phyloP scores from a whole-genome alignment of 2,113 vertebrate genomes.

The Tinamus guttatus region DNA sequence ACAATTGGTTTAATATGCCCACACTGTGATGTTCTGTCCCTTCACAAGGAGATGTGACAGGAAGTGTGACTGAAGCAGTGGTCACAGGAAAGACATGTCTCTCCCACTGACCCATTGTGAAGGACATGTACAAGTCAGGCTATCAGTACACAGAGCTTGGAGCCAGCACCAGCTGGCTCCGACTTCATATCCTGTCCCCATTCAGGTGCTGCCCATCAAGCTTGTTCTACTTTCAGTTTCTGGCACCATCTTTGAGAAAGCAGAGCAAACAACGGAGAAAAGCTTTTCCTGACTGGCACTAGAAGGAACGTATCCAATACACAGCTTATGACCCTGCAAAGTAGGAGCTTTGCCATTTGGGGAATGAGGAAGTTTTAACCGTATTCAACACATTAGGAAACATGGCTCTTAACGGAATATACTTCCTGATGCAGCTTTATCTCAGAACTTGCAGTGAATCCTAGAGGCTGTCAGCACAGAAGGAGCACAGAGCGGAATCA shows the following conservation, averaged over 20 bases:
- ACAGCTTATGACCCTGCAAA: background rate
- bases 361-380: too few relatives aligned
- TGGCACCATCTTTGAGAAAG: background rate
- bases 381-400: too few relatives aligned
- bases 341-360: too few relatives aligned
- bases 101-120: background rate
- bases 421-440: too few relatives aligned
- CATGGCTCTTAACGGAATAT: too few relatives aligned
- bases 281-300: background rate
- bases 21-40: background rate
- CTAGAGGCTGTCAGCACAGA: too few relatives aligned
- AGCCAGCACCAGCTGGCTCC: background rate
- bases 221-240: background rate
- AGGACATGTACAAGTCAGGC: background rate
- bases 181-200: rapidly evolving
- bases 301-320: background rate
- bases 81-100: background rate
- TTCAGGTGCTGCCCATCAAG: background rate
- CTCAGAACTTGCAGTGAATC: too few relatives aligned
- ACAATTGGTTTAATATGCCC: background rate
- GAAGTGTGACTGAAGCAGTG: background rate
- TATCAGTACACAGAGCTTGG: background rate
- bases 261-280: background rate
- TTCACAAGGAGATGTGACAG: background rate
- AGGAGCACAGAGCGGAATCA: too few relatives aligned